phyloP scores from a whole-genome alignment of 2,888 invertebrate species.

The Drosophila anomalata region DNA sequence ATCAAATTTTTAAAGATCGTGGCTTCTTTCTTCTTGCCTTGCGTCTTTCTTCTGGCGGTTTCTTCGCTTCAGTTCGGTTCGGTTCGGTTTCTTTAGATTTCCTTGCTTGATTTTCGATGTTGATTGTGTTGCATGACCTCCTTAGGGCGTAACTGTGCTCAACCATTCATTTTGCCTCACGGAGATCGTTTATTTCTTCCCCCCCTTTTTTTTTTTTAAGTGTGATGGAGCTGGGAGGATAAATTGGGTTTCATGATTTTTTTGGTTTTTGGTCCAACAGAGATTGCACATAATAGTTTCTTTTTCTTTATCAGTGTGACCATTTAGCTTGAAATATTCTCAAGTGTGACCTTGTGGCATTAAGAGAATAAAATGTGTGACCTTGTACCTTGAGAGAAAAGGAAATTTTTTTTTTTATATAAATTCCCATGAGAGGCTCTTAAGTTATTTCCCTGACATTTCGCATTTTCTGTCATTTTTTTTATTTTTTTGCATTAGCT shows the following conservation, averaged over 20 bases:
- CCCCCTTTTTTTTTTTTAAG: conserved; percentile 34
- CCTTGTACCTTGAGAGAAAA: conserved; percentile 1
- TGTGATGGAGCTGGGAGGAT: conserved; percentile 1
- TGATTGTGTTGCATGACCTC: conserved; percentile 62
- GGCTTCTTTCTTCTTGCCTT: conserved; percentile 25
- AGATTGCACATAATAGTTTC: background rate
- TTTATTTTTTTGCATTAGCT: conserved; percentile 42
- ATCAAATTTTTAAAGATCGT: conserved; percentile 42
- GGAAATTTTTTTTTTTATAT: background rate
- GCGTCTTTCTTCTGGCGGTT: conserved; percentile 23
- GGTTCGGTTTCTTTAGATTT: conserved; percentile 15
- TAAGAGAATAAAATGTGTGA: background rate
- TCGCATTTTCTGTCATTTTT: background rate
- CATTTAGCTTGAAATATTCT: background rate
- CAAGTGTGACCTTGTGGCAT: background rate
- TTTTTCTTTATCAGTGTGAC: background rate
- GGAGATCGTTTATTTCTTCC: conserved; percentile 28
- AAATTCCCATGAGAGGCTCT: background rate
- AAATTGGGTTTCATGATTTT: background rate
- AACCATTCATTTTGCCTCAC: conserved; percentile 50
- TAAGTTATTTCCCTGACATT: background rate
- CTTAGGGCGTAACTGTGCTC: conserved; percentile 76
- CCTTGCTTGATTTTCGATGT: conserved; percentile 6
- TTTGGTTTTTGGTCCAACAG: background rate
- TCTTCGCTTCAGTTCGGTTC: conserved; percentile 20